Conservation (phyloP, 2,797 vertebrate species). For the Periophthalmus magnuspinnatus region DNA sequence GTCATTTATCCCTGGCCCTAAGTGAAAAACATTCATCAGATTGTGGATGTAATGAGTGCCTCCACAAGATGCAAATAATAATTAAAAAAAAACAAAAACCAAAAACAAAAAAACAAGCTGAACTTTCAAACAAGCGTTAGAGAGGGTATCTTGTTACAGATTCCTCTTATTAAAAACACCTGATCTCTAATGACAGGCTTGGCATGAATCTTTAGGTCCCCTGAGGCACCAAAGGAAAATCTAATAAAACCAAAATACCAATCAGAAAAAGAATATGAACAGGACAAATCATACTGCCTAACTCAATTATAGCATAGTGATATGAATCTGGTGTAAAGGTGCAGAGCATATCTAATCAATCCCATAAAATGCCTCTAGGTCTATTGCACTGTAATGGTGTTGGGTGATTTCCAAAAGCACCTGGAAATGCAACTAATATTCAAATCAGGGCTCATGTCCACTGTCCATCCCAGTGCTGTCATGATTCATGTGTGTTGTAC, state of each 20-base stretch:
- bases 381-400: neutral
- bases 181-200: slow-evolving; percentile 30
- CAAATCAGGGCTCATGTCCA: neutral
- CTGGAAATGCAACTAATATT: neutral
- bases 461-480: neutral
- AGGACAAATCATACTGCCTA: no score
- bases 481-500: slow-evolving; percentile 6
- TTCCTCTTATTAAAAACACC: slow-evolving; percentile 38
- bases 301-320: neutral
- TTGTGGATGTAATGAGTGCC: neutral
- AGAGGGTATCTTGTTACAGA: slow-evolving; percentile 30
- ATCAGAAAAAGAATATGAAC: slow-evolving; percentile 10
- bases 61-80: neutral
- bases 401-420: neutral
- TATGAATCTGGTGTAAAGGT: neutral
- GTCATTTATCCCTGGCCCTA: no score
- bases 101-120: neutral
- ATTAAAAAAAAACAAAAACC: neutral
- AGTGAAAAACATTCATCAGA: slow-evolving; percentile 1
- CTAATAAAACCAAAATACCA: slow-evolving; percentile 35
- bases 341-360: neutral
- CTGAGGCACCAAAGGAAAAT: slow-evolving; percentile 15
- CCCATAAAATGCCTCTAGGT: neutral
- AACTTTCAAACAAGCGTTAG: neutral
- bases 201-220: neutral